phyloP scores from a whole-genome alignment of 2,113 vertebrate genomes.

The Actenoides lindsayi region DNA sequence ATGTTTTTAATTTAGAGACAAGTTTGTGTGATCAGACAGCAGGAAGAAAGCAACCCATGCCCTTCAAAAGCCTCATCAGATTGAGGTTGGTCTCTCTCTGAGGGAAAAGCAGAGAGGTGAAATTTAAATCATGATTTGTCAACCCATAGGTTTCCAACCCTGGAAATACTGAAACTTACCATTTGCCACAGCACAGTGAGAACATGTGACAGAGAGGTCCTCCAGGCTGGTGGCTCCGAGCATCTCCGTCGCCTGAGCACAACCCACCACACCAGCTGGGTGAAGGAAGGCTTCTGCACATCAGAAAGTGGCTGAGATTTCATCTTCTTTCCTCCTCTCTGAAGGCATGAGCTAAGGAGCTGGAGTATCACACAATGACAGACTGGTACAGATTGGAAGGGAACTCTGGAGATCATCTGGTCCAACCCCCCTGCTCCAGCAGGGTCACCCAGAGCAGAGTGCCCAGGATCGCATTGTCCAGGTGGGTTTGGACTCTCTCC shows the following conservation, averaged over 20 bases:
- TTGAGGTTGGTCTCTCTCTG: neutral
- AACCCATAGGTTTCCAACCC: neutral
- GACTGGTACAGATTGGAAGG: neutral
- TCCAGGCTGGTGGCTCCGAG: neutral
- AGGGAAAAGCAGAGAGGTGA: neutral
- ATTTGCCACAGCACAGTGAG: neutral
- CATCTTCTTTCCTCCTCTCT: neutral
- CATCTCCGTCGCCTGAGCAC: neutral
- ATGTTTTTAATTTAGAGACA: neutral
- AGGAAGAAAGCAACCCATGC: neutral
- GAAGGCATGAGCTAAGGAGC: neutral
- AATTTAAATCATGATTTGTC: neutral
- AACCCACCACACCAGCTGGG: neutral
- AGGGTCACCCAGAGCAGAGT: neutral
- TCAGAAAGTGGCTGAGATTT: neutral
- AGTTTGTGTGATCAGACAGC: neutral
- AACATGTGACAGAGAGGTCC: neutral
- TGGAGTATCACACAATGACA: neutral
- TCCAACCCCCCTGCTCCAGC: neutral
- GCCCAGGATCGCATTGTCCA: neutral
- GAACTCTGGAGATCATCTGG: neutral
- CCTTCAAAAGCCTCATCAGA: neutral
- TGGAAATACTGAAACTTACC: neutral
- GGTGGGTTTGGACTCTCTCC: neutral
- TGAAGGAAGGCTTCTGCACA: neutral